Conservation (phyloP, 2,113 vertebrate genomes). For the Eretmochelys imbricata region DNA sequence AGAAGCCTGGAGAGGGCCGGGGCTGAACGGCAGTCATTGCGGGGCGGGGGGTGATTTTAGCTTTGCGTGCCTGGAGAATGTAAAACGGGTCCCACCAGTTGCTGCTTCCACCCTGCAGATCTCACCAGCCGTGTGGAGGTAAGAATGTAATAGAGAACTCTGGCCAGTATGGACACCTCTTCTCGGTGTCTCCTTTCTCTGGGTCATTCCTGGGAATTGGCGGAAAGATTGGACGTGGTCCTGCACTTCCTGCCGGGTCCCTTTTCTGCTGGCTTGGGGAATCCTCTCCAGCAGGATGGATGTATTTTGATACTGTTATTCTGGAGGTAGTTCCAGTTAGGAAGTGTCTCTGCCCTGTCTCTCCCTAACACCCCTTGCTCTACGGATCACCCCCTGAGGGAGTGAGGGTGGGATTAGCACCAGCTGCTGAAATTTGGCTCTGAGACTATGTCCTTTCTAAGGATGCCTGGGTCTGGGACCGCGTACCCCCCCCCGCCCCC, state of each 20-base stretch:
- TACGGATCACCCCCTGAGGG: too few species aligned
- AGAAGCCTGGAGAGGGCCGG: neutral
- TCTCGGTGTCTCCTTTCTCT: neutral
- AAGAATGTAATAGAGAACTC: constrained; percentile 17
- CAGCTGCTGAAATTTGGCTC: neutral
- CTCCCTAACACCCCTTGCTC: neutral
- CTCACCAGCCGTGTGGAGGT: constrained; percentile 35
- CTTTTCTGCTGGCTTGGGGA: neutral
- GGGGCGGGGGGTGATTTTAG: neutral
- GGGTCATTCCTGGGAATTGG: neutral
- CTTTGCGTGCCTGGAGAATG: neutral
- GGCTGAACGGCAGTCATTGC: neutral
- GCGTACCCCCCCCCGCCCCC: fast-evolving
- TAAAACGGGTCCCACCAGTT: fast-evolving
- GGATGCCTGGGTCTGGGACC: neutral
- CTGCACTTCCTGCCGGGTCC: neutral
- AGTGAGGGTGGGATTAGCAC: neutral
- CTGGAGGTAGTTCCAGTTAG: neutral
- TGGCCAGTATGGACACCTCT: neutral
- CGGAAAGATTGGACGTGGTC: neutral
- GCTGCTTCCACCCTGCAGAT: neutral
- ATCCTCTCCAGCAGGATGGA: neutral
- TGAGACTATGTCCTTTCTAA: neutral
- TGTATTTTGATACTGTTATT: neutral
- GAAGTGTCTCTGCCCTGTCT: neutral